Evolutionary conservation across 2,888 invertebrate species (phyloP).

Genomic region (Sminthurinus aureus): DNA sequence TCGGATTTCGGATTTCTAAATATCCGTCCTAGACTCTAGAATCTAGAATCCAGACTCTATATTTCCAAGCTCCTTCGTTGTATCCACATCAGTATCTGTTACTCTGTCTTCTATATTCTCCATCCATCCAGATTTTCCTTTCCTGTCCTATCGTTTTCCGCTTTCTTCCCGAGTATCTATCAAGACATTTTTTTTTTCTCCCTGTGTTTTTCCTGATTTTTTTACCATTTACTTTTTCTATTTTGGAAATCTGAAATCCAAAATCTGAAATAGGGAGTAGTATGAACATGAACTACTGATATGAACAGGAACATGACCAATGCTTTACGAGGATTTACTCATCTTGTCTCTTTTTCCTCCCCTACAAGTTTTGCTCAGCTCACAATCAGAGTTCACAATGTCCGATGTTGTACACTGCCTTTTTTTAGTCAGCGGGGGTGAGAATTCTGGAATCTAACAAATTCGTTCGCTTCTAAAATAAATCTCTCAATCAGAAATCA

Average conservation of each 20-base stretch:
- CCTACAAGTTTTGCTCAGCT: slow-evolving; percentile 2
- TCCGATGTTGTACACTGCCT: too few relatives aligned
- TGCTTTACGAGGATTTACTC: slow-evolving; percentile 13
- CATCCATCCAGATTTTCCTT: background rate
- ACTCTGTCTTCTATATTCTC: background rate
- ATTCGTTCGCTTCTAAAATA: too few relatives aligned
- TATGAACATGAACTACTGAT: background rate
- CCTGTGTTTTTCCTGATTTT: background rate
- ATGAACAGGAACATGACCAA: background rate
- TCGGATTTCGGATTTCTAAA: background rate
- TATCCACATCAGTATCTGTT: background rate
- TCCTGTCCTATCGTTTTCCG: slow-evolving; percentile 40
- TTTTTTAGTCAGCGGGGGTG: background rate
- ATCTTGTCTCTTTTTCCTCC: slow-evolving; percentile 18
- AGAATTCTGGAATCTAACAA: background rate
- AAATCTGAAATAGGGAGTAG: background rate
- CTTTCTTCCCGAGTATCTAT: slow-evolving; percentile 32
- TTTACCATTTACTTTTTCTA: background rate
- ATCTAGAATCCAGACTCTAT: background rate
- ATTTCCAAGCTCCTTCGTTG: too few relatives aligned
- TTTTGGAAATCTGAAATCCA: background rate
- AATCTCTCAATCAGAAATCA: too few relatives aligned
- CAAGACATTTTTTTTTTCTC: slow-evolving; percentile 5
- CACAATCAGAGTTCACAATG: too few relatives aligned
- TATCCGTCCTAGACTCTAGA: background rate